These are phyloP conservation scores for Acleris sparsana DNA, from an alignment of 2,888 invertebrate genomes.

Conservation along the genomic window DNA sequence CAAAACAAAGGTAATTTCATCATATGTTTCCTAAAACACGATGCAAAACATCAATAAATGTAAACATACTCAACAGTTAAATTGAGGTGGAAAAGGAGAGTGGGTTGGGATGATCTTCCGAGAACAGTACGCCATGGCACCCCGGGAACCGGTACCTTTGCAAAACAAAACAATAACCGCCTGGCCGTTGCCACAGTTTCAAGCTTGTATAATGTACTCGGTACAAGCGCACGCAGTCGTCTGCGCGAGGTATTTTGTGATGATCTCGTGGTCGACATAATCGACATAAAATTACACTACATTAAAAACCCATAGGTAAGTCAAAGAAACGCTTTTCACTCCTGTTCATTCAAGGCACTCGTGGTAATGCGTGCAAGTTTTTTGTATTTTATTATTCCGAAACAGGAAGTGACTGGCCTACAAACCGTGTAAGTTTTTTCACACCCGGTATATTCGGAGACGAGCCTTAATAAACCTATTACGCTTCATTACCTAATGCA, in stretches of 20 bases:
- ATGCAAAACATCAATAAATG: constrained; percentile 27
- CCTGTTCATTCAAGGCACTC: constrained; percentile 9
- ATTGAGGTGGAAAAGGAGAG: constrained; percentile 36
- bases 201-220: constrained; percentile 15
- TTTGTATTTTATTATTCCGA: constrained; percentile 1
- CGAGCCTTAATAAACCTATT: constrained; percentile 77
- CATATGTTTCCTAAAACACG: constrained; percentile 4
- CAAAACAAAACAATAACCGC: constrained; percentile 39
- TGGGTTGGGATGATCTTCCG: constrained; percentile 37
- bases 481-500: constrained; percentile 78
- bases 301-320: constrained; percentile 13
- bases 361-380: not conserved
- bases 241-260: constrained; percentile 1
- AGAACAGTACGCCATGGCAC: constrained; percentile 33
- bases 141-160: constrained; percentile 36
- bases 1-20: not conserved
- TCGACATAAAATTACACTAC: constrained; percentile 15
- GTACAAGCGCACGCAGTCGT: constrained; percentile 2
- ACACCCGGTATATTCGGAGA: constrained; percentile 62
- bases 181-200: constrained; percentile 31
- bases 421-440: constrained; percentile 65
- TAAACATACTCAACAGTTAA: constrained; percentile 31
- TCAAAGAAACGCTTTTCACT: constrained; percentile 7
- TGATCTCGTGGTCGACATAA: constrained; percentile 12
- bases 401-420: constrained; percentile 56